These are phyloP conservation scores for Morpho helenor DNA, from an alignment of 2,888 invertebrate species.

Conservation along the genomic window DNA sequence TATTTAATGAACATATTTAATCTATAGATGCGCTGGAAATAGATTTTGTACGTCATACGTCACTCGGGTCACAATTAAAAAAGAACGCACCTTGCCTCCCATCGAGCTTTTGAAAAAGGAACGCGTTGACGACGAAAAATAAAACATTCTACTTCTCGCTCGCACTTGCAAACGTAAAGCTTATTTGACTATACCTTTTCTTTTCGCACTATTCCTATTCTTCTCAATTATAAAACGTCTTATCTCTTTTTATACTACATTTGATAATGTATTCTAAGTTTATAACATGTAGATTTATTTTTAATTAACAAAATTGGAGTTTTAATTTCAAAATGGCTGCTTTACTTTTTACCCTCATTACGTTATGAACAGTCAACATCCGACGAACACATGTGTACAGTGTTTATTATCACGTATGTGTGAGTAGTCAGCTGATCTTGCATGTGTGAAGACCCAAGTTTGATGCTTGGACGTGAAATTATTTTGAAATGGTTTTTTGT, in stretches of 20 bases:
- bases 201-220: constrained; percentile 42
- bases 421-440: constrained; percentile 66
- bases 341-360: constrained; percentile 68
- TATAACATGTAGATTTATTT: background rate
- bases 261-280: constrained; percentile 1
- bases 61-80: constrained; percentile 69
- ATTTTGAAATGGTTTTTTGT: constrained; percentile 6
- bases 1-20: too few relatives aligned
- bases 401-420: constrained; percentile 49
- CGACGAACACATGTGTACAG: constrained; percentile 40
- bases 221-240: background rate
- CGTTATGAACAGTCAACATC: constrained; percentile 57
- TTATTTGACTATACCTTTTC: constrained; percentile 34
- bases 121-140: constrained; percentile 50
- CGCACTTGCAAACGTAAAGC: constrained; percentile 28
- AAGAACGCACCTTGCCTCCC: constrained; percentile 74
- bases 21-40: constrained; percentile 1
- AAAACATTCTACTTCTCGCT: constrained; percentile 40
- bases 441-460: constrained; percentile 12
- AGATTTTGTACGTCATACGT: constrained; percentile 48
- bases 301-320: constrained; percentile 3
- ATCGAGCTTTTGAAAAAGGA: constrained; percentile 68
- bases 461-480: constrained; percentile 16
- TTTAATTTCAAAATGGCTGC: constrained; percentile 35
- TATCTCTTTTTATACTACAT: background rate